phyloP scores from a whole-genome alignment of 2,888 invertebrate genomes.

The Automeris io region DNA sequence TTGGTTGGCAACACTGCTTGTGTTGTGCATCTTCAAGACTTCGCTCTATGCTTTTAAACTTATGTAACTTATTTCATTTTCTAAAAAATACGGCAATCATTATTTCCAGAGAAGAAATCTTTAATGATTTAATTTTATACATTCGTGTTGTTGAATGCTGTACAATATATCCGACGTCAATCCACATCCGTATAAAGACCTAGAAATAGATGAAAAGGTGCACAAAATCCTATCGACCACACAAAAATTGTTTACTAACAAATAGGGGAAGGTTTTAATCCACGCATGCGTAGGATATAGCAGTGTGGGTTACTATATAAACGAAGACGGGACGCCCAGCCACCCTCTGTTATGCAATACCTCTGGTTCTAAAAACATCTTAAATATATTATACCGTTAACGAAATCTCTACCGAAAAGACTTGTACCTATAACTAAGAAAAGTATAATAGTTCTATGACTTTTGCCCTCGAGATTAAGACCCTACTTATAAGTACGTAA shows the following conservation, averaged over 20 bases:
- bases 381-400: slow-evolving; percentile 26
- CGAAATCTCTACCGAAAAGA: slow-evolving; percentile 24
- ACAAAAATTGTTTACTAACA: slow-evolving; percentile 49
- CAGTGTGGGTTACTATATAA: slow-evolving; percentile 36
- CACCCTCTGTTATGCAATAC: slow-evolving; percentile 57
- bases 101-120: too few species aligned
- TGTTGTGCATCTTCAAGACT: too few species aligned
- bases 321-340: slow-evolving; percentile 39
- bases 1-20: too few species aligned
- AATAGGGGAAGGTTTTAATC: slow-evolving; percentile 24
- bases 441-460: not conserved
- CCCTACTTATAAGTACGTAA: not conserved
- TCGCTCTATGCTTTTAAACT: too few species aligned
- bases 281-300: slow-evolving; percentile 39
- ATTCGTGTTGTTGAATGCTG: too few species aligned
- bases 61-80: too few species aligned
- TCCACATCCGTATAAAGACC: not conserved
- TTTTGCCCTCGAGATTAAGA: not conserved
- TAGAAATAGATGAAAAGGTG: slow-evolving; percentile 30
- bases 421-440: not conserved
- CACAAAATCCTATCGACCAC: slow-evolving; percentile 48
- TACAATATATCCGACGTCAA: too few species aligned
- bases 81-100: too few species aligned
- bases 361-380: slow-evolving; percentile 51
- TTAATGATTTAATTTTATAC: too few species aligned